A percentile compares a stretch with the other conserved stretches of the same genome.
Conservation (phyloP, 2,113 vertebrate species). For the Neotragus pygmaeus region DNA sequence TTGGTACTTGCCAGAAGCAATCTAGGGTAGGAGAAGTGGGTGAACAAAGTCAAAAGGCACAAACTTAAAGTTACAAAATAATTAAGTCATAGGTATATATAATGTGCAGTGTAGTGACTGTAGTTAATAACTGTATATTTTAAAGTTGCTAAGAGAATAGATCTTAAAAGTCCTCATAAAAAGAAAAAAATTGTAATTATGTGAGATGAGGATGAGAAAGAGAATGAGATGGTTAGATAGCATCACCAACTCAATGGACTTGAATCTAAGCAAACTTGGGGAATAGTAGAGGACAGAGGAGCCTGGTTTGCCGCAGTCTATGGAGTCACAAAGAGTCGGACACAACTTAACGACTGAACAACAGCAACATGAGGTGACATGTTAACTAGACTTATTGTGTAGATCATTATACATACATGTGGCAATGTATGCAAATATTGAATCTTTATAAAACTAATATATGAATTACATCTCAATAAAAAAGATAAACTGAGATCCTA, state of each 20-base stretch:
- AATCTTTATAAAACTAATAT: neutral
- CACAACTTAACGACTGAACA: neutral
- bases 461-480: neutral
- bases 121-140: neutral
- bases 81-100: neutral
- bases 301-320: neutral
- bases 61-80: neutral
- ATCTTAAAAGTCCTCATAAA: neutral
- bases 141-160: neutral
- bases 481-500: neutral
- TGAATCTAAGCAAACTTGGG: neutral
- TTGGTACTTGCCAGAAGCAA: neutral
- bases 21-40: neutral
- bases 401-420: neutral
- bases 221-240: neutral
- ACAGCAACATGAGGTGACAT: neutral
- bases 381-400: neutral
- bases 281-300: neutral
- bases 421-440: neutral
- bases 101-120: neutral
- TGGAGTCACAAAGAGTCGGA: rapidly evolving
- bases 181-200: neutral
- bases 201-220: neutral
- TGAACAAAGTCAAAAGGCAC: neutral
- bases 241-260: neutral